Percentiles rank a stretch among this genome's conserved stretches.
These are phyloP conservation scores for Exocentrus adspersus DNA, from an alignment of 2,888 invertebrate genomes.

Conservation along the genomic window DNA sequence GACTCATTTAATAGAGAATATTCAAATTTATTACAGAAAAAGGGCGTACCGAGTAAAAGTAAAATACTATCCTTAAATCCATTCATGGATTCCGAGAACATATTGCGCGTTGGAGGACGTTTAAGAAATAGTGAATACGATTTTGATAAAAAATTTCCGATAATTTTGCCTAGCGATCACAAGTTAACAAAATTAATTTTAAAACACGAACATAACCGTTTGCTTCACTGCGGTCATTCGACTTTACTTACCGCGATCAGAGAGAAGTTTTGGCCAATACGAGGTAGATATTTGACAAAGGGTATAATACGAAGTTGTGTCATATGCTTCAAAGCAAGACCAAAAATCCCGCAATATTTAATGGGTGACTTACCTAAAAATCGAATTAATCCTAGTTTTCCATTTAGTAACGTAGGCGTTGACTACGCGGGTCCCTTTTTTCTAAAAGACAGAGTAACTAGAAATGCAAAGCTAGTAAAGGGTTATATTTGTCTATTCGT, in stretches of 20 bases:
- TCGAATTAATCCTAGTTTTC: slow-evolving; percentile 29
- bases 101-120: slow-evolving; percentile 39
- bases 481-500: slow-evolving; percentile 41
- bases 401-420: slow-evolving; percentile 37
- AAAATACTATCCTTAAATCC: slow-evolving; percentile 31
- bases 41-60: background rate
- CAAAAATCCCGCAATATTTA: slow-evolving; percentile 25
- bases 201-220: slow-evolving; percentile 33
- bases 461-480: slow-evolving; percentile 32
- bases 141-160: slow-evolving; percentile 36
- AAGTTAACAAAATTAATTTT: slow-evolving; percentile 34
- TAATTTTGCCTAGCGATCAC: slow-evolving; percentile 35
- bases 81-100: slow-evolving; percentile 32
- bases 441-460: slow-evolving; percentile 30
- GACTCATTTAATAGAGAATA: slow-evolving; percentile 23
- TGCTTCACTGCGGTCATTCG: slow-evolving; percentile 39
- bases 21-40: slow-evolving; percentile 3
- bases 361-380: slow-evolving; percentile 39
- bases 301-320: too few relatives aligned
- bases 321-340: slow-evolving; percentile 39
- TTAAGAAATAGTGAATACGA: slow-evolving; percentile 17
- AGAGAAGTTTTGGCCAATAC: slow-evolving; percentile 36
- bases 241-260: slow-evolving; percentile 31
- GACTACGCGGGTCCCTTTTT: slow-evolving; percentile 44
- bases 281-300: too few relatives aligned